A percentile compares a stretch with the other conserved stretches of the same genome.
Evolutionary conservation across 1,140 invertebrate species (phyloP).

Genomic region (Lepidurus couesii): DNA sequence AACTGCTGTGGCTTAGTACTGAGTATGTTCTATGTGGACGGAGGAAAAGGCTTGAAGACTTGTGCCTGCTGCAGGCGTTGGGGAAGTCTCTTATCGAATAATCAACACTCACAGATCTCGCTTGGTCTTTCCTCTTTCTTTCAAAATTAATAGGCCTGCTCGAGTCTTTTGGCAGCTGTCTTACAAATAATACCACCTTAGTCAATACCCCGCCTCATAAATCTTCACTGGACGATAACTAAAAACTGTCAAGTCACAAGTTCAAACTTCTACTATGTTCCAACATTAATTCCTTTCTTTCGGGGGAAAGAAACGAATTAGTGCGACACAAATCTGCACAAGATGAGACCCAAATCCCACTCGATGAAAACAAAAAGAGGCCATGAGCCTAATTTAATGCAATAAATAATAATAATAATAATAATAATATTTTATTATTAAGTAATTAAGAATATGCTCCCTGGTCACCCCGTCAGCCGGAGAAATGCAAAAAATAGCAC

Average conservation of each 20-base stretch:
- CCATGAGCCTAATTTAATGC: too few relatives aligned
- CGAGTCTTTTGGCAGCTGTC: not conserved
- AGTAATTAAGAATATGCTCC: not conserved
- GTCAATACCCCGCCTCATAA: not conserved
- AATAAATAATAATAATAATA: too few relatives aligned
- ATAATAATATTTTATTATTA: too few relatives aligned
- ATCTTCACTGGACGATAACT: not conserved
- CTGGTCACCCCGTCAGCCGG: not conserved
- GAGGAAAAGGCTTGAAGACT: not conserved
- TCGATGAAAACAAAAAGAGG: not conserved
- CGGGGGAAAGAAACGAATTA: too few relatives aligned
- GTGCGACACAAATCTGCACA: too few relatives aligned
- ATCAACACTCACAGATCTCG: not conserved
- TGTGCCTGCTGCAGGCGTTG: not conserved
- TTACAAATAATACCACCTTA: not conserved
- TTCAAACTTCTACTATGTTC: too few relatives aligned
- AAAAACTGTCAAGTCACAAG: not conserved
- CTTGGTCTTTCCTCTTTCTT: not conserved
- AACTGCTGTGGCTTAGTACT: slow-evolving; percentile 10
- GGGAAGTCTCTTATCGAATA: too few relatives aligned
- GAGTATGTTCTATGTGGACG: not conserved
- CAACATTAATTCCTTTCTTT: too few relatives aligned
- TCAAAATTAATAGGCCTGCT: not conserved
- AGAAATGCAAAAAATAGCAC: not conserved
- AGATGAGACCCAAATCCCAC: too few relatives aligned